These are phyloP conservation scores for Epinephelus malabaricus DNA, from an alignment of 2,797 vertebrate species.

Conservation along the genomic window DNA sequence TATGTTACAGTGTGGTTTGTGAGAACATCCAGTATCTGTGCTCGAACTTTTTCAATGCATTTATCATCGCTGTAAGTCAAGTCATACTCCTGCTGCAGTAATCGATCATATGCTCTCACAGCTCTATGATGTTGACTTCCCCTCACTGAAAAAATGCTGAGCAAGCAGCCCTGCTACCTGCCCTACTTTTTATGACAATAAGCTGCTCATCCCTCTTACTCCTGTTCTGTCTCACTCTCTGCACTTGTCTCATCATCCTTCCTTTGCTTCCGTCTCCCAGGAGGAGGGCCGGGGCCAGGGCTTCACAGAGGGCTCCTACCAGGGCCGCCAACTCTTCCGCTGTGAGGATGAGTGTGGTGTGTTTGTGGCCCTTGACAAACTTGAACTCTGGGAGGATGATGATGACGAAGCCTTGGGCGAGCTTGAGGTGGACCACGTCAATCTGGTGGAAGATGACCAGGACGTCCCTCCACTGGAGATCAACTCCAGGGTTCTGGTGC, in stretches of 20 bases:
- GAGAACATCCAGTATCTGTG: conserved; percentile 29
- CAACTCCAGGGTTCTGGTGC: conserved; percentile 96
- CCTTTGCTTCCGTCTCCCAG: conserved; percentile 76
- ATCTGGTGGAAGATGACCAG: conserved; percentile 90
- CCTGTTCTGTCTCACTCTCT: conserved; percentile 21
- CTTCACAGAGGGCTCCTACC: conserved; percentile 97
- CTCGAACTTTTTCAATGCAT: conserved; percentile 26
- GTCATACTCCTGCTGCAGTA: conserved; percentile 63
- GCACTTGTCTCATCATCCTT: conserved; percentile 12
- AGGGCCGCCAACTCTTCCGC: conserved; percentile 96
- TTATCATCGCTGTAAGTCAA: conserved; percentile 43
- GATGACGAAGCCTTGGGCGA: conserved; percentile 82
- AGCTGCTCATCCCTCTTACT: conserved; percentile 37
- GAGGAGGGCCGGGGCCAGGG: conserved; percentile 98
- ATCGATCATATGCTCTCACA: conserved; percentile 70
- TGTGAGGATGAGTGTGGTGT: conserved; percentile 99
- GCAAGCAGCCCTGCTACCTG: conserved; percentile 51
- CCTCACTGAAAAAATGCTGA: conserved; percentile 62
- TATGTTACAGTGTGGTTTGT: conserved; percentile 18
- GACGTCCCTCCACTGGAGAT: conserved; percentile 94
- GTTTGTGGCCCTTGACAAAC: conserved; percentile 97
- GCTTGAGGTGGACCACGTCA: conserved; percentile 91
- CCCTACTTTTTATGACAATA: conserved; percentile 50
- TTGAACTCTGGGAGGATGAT: conserved; percentile 95
- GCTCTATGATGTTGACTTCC: conserved; percentile 52